A percentile compares a stretch with the other conserved stretches of the same genome.
These are phyloP conservation scores for Nothobranchius furzeri DNA, from an alignment of 2,113 vertebrate species.

Conservation along the genomic window DNA sequence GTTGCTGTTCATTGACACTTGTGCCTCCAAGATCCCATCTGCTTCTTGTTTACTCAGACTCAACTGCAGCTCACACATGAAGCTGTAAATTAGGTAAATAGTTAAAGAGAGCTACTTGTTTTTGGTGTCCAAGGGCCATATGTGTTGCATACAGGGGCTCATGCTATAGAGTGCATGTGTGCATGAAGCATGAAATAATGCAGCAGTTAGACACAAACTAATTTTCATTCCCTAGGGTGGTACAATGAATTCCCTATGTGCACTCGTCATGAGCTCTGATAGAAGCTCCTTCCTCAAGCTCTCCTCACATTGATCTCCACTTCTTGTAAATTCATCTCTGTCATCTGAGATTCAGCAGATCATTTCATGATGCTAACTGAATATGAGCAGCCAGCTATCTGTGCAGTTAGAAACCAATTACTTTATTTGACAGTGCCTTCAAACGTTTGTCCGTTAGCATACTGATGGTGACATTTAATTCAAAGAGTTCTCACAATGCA, in stretches of 20 bases:
- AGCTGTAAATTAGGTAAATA: constrained; percentile 52
- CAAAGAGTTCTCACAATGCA: constrained; percentile 18
- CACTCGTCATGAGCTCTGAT: constrained; percentile 4
- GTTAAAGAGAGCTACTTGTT: constrained; percentile 45
- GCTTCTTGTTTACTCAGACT: constrained; percentile 50
- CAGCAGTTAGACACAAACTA: not conserved
- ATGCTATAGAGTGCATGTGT: constrained; percentile 8
- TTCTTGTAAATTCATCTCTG: constrained; percentile 29
- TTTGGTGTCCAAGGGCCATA: constrained; percentile 20
- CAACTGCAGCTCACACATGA: constrained; percentile 38
- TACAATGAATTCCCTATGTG: constrained; percentile 13
- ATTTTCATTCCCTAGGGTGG: constrained; percentile 15
- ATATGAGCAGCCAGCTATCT: constrained; percentile 21
- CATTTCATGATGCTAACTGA: constrained; percentile 30
- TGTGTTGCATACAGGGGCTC: constrained; percentile 3
- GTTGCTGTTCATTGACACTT: constrained; percentile 53
- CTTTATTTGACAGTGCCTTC: constrained; percentile 14
- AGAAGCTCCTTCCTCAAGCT: constrained; percentile 9
- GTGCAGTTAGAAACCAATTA: constrained; percentile 26
- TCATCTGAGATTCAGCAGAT: constrained; percentile 26
- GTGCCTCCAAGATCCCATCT: constrained; percentile 64
- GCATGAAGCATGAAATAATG: constrained; percentile 2
- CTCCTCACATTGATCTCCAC: constrained; percentile 24
- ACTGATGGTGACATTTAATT: constrained; percentile 49
- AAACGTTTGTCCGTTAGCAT: constrained; percentile 30